Conservation (phyloP, 1,140 invertebrate genomes). For the Pygmarrhopalites habei region DNA sequence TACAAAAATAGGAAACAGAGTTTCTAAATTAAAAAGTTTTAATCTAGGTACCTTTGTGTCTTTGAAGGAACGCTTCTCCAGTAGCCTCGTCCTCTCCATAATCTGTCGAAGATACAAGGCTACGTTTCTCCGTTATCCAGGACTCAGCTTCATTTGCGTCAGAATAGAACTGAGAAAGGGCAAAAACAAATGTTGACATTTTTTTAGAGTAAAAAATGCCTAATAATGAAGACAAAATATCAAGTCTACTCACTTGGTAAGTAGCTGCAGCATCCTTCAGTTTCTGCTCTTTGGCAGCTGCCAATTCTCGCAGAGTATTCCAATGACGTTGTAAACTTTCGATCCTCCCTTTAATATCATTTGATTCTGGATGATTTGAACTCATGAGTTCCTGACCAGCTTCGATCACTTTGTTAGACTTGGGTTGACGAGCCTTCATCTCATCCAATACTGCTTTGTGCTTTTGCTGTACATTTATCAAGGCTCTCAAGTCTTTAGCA, state of each 20-base stretch:
- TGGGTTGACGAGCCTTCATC: slow-evolving; percentile 72
- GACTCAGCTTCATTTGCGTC: slow-evolving; percentile 97
- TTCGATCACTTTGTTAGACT: slow-evolving; percentile 67
- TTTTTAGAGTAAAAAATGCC: background rate
- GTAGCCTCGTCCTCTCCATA: slow-evolving; percentile 83
- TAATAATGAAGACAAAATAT: slow-evolving; percentile 7
- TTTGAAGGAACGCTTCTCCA: slow-evolving; percentile 72
- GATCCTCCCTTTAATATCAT: slow-evolving; percentile 70
- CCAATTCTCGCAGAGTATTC: slow-evolving; percentile 75
- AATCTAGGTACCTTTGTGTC: too few relatives aligned
- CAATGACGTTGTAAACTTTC: slow-evolving; percentile 74
- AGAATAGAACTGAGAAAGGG: slow-evolving; percentile 67
- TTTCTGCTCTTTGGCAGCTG: slow-evolving; percentile 71
- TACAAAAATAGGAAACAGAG: too few relatives aligned
- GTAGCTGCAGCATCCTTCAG: slow-evolving; percentile 90
- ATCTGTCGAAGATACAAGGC: slow-evolving; percentile 77
- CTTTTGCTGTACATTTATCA: slow-evolving; percentile 83
- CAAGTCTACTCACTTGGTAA: slow-evolving; percentile 58
- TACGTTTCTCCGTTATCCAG: slow-evolving; percentile 90
- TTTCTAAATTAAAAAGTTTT: too few relatives aligned
- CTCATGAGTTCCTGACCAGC: slow-evolving; percentile 65
- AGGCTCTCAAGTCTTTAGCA: slow-evolving; percentile 84
- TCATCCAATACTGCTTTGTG: slow-evolving; percentile 88
- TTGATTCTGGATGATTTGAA: slow-evolving; percentile 66
- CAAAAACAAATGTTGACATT: background rate